Percentiles rank a stretch among this genome's conserved stretches.
Evolutionary conservation across 2,797 vertebrate species (phyloP).

Genomic region (Hylomyscus alleni): DNA sequence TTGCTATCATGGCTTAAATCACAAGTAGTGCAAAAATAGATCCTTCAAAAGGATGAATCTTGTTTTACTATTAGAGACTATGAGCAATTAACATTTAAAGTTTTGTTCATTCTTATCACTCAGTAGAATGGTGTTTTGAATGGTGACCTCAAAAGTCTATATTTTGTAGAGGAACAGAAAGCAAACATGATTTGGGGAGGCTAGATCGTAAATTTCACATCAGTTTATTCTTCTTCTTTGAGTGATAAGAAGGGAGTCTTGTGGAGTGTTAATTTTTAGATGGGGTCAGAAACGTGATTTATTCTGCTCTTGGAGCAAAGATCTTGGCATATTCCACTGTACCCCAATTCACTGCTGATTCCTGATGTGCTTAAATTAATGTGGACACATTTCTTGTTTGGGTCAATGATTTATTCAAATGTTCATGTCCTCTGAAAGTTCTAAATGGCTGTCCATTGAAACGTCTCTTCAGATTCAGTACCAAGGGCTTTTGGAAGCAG

Average conservation of each 20-base stretch:
- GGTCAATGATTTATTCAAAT: conserved; percentile 67
- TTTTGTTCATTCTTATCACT: conserved; percentile 50
- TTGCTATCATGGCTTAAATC: conserved; percentile 5
- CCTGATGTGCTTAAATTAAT: conserved; percentile 49
- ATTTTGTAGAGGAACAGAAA: conserved; percentile 49
- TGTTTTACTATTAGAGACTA: neutral
- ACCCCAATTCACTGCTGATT: conserved; percentile 38
- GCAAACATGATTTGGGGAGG: neutral
- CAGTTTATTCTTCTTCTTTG: conserved; percentile 20
- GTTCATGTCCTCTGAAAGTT: conserved; percentile 59
- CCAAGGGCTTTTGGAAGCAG: conserved; percentile 10
- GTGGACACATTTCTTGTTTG: conserved; percentile 34
- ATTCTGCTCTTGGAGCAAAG: conserved; percentile 43
- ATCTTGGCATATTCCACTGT: conserved; percentile 3
- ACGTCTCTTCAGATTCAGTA: conserved; percentile 34
- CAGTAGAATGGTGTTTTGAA: neutral
- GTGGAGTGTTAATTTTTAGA: conserved; percentile 32
- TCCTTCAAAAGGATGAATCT: conserved; percentile 43
- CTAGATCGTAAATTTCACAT: conserved; percentile 31
- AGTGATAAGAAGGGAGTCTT: conserved; percentile 6
- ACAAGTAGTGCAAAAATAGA: conserved; percentile 20
- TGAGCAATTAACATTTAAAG: neutral
- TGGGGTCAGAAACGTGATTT: neutral
- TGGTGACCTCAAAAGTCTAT: neutral
- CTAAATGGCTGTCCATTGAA: conserved; percentile 45